Percentiles rank a stretch among this genome's conserved stretches.
phyloP scores from a whole-genome alignment of 2,888 invertebrate genomes.

The Hirtodrosophila trivittata region DNA sequence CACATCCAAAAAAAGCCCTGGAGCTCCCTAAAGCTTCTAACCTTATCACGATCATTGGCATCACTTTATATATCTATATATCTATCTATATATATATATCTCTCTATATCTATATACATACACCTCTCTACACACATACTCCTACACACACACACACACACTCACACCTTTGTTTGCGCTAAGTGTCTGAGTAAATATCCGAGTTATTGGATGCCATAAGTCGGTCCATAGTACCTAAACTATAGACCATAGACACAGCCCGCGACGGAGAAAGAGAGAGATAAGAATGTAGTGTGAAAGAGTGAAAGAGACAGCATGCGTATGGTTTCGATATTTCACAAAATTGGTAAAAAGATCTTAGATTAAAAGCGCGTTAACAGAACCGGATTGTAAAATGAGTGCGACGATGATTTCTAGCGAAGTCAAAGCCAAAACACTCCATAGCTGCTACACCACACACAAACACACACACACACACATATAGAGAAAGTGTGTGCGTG shows the following conservation, averaged over 20 bases:
- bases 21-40: too few species aligned
- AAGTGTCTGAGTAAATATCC: conserved; percentile 5
- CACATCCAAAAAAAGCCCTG: too few species aligned
- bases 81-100: too few species aligned
- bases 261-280: too few species aligned
- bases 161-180: conserved; percentile 19
- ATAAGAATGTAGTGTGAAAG: too few species aligned
- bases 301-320: too few species aligned
- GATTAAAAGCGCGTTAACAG: conserved; percentile 59
- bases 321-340: conserved; percentile 22
- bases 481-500: conserved; percentile 5
- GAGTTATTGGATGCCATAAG: conserved; percentile 29
- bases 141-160: background rate
- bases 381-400: conserved; percentile 61
- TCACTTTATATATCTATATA: too few species aligned
- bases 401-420: conserved; percentile 57
- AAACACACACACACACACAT: conserved; percentile 17
- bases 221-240: conserved; percentile 12
- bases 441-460: conserved; percentile 29
- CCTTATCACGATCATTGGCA: too few species aligned
- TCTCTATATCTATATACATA: too few species aligned
- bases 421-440: conserved; percentile 37
- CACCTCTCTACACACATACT: conserved; percentile 2
- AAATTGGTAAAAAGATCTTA: conserved; percentile 54
- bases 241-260: too few species aligned